A percentile compares a stretch with the other conserved stretches of the same genome.
Conservation (phyloP, 2,888 invertebrate species). For the Lobophora halterata region DNA sequence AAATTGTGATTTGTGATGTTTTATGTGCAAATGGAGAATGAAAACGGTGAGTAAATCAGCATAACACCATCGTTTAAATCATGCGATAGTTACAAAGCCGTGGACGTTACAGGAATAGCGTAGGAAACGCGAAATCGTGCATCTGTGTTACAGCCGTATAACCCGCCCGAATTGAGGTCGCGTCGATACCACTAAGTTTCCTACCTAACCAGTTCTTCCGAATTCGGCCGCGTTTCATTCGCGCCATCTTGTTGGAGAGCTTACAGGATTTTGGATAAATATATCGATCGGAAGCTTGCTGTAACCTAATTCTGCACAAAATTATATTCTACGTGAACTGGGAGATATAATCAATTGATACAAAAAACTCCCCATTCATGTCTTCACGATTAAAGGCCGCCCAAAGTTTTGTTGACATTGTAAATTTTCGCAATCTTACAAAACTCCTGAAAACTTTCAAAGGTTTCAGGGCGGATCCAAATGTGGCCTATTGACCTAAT, state of each 20-base stretch:
- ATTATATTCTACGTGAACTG: conserved; percentile 14
- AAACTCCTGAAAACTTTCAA: conserved; percentile 11
- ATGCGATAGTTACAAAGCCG: conserved; percentile 38
- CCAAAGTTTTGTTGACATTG: conserved; percentile 28
- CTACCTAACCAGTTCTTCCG: conserved; percentile 45
- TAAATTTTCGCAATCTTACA: conserved; percentile 10
- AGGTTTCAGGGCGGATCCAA: conserved; percentile 7
- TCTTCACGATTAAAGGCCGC: neutral
- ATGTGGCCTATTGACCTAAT: neutral
- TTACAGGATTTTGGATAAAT: conserved; percentile 74
- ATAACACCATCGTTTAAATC: conserved; percentile 37
- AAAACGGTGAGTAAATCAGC: conserved; percentile 65
- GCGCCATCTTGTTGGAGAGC: conserved; percentile 77
- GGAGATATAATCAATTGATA: neutral
- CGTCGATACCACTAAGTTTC: conserved; percentile 48
- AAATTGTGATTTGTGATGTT: conserved; percentile 75
- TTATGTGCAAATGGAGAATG: conserved; percentile 60
- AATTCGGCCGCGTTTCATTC: conserved; percentile 60
- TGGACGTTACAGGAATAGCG: conserved; percentile 56
- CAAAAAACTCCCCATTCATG: neutral
- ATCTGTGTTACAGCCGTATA: conserved; percentile 73
- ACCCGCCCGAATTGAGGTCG: conserved; percentile 66
- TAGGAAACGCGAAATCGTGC: conserved; percentile 67
- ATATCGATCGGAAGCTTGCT: conserved; percentile 71
- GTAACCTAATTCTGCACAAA: conserved; percentile 58